phyloP scores from a whole-genome alignment of 2,797 vertebrate genomes.

The Neostethus bicornis region DNA sequence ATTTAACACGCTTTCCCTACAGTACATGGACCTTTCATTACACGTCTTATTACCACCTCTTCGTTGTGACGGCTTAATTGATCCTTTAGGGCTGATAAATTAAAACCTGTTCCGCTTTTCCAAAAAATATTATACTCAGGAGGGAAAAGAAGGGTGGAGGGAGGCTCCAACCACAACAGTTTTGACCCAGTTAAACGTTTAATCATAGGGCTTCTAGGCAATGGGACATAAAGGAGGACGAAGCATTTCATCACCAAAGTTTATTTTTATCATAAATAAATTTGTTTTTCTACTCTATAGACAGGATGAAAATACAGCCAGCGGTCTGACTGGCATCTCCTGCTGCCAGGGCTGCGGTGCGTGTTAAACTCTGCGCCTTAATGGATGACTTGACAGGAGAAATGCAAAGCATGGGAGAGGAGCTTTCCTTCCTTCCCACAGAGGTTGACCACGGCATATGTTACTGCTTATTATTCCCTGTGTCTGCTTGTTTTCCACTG shows the following conservation, averaged over 20 bases:
- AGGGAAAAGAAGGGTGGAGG: neutral
- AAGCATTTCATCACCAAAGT: slow-evolving; percentile 33
- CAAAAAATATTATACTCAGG: slow-evolving; percentile 48
- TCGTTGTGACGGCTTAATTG: slow-evolving; percentile 71
- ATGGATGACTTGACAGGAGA: slow-evolving; percentile 71
- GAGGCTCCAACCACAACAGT: slow-evolving; percentile 10
- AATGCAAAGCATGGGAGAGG: slow-evolving; percentile 64
- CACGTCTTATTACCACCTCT: slow-evolving; percentile 65
- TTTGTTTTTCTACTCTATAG: slow-evolving; percentile 34
- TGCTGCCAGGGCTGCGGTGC: slow-evolving; percentile 48
- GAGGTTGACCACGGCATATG: slow-evolving; percentile 70
- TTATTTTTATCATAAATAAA: slow-evolving; percentile 41
- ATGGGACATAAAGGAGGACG: slow-evolving; percentile 33
- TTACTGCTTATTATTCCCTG: slow-evolving; percentile 59
- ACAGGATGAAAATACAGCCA: slow-evolving; percentile 39
- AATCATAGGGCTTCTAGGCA: slow-evolving; percentile 42
- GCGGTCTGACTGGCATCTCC: slow-evolving; percentile 52
- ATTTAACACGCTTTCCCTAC: slow-evolving; percentile 60
- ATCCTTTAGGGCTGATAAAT: slow-evolving; percentile 58
- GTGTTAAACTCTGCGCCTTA: slow-evolving; percentile 66
- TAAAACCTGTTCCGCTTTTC: slow-evolving; percentile 32
- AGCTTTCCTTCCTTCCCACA: slow-evolving; percentile 51
- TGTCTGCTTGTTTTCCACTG: slow-evolving; percentile 63
- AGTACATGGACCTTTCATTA: slow-evolving; percentile 63
- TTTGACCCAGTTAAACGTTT: slow-evolving; percentile 47